phyloP scores from a whole-genome alignment of 2,888 invertebrate genomes.

The Pyrgus malvae region DNA sequence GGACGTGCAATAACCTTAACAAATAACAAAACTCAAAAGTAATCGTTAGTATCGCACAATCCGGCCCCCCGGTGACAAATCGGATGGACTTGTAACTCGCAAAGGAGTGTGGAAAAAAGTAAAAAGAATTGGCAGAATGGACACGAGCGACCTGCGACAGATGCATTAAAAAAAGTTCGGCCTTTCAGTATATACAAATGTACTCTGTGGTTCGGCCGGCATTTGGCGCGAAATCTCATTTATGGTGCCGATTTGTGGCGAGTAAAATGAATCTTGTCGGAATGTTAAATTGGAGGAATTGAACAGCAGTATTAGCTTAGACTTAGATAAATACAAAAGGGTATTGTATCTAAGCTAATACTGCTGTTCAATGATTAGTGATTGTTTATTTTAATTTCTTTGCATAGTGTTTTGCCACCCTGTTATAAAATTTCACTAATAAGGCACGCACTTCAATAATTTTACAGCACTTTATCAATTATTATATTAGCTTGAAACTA shows the following conservation, averaged over 20 bases:
- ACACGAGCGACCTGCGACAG: conserved; percentile 70
- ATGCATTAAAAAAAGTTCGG: conserved; percentile 58
- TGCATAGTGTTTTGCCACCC: too few relatives aligned
- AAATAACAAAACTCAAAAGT: conserved; percentile 63
- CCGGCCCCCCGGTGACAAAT: conserved; percentile 72
- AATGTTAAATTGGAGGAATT: conserved; percentile 51
- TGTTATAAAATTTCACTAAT: too few relatives aligned
- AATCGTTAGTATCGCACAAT: conserved; percentile 64
- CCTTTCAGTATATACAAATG: too few relatives aligned
- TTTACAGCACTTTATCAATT: too few relatives aligned
- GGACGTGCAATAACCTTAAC: conserved; percentile 55
- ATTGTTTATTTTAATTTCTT: too few relatives aligned
- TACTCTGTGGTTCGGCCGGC: too few relatives aligned
- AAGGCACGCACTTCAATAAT: too few relatives aligned
- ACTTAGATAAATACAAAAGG: background rate
- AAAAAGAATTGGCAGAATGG: conserved; percentile 55
- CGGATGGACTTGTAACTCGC: conserved; percentile 64
- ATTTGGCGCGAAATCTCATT: conserved; percentile 55
- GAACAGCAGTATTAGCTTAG: too few relatives aligned
- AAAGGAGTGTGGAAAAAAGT: conserved; percentile 53
- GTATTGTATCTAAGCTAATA: background rate
- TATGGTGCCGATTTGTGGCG: conserved; percentile 24
- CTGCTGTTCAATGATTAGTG: too few relatives aligned
- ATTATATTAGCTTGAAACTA: too few relatives aligned
- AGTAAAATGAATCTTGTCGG: conserved; percentile 33